phyloP scores from a whole-genome alignment of 2,113 vertebrate species.

The Castor canadensis region DNA sequence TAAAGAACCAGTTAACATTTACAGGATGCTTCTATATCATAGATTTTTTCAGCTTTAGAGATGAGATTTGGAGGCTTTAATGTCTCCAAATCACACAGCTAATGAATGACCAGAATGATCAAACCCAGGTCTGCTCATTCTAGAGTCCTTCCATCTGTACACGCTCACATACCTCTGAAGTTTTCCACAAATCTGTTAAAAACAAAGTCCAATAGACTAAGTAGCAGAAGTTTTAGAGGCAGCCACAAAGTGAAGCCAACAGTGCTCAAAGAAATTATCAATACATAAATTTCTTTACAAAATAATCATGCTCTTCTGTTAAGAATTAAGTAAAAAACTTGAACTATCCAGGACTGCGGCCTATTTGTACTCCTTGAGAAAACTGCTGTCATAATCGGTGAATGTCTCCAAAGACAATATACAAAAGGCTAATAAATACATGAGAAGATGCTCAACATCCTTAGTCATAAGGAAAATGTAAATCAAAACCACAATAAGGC shows the following conservation, averaged over 20 bases:
- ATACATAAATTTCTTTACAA: background rate
- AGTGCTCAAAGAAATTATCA: slow-evolving; percentile 23
- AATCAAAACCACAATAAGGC: no score
- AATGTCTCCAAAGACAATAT: background rate
- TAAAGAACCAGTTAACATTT: slow-evolving; percentile 23
- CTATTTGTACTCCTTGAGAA: slow-evolving; percentile 19
- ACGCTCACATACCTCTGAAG: background rate
- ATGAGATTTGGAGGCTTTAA: background rate
- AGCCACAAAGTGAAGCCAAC: background rate
- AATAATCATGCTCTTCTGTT: background rate
- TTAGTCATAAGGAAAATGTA: no score
- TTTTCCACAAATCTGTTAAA: slow-evolving; percentile 37
- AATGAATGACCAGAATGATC: background rate
- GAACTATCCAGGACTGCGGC: background rate
- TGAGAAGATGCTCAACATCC: no score
- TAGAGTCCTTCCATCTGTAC: background rate
- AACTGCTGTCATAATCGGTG: slow-evolving; percentile 27
- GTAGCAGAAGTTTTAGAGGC: background rate
- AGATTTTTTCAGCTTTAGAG: background rate
- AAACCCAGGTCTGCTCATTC: background rate
- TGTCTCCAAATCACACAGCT: background rate
- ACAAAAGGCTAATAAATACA: no score
- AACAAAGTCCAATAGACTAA: background rate
- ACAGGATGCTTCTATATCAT: background rate
- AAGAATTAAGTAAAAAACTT: slow-evolving; percentile 16